Evolutionary conservation across 2,888 invertebrate genomes (phyloP).

Genomic region (Caenorhabditis sp.): DNA sequence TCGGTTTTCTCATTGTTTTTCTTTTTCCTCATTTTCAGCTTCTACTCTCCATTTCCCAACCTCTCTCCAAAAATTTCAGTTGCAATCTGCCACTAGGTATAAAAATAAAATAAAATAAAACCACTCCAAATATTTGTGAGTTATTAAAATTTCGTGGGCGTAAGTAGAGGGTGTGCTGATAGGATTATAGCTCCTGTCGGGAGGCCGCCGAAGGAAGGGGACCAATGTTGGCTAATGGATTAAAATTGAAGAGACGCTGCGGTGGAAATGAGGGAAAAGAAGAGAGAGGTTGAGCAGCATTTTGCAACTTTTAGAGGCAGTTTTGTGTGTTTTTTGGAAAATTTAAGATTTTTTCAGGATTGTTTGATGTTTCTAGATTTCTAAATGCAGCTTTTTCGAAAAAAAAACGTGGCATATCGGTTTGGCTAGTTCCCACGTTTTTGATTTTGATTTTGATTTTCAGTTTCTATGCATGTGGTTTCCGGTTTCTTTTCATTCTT

Average conservation of each 20-base stretch:
- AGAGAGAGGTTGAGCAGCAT: constrained; percentile 9
- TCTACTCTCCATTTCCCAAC: too few relatives aligned
- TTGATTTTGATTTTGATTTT: too few relatives aligned
- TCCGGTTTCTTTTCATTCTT: too few relatives aligned
- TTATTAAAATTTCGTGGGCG: constrained; percentile 60
- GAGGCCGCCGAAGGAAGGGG: constrained; percentile 23
- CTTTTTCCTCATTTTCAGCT: neutral
- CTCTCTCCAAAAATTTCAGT: too few relatives aligned
- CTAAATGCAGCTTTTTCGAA: too few relatives aligned
- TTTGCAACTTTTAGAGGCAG: constrained; percentile 22
- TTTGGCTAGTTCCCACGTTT: too few relatives aligned
- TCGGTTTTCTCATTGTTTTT: neutral
- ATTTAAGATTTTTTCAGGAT: too few relatives aligned
- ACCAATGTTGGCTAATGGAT: constrained; percentile 64
- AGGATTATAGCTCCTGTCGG: constrained; percentile 54
- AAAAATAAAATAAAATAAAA: constrained; percentile 42
- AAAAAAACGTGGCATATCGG: too few relatives aligned
- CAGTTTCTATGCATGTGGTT: too few relatives aligned
- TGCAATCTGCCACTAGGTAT: too few relatives aligned
- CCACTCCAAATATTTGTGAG: constrained; percentile 42
- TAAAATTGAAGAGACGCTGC: constrained; percentile 41
- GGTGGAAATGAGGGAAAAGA: constrained; percentile 13
- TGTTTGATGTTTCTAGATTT: too few relatives aligned
- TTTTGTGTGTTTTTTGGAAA: neutral
- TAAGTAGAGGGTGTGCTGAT: constrained; percentile 41